Evolutionary conservation across 2,888 invertebrate genomes (phyloP).

Genomic region (Acrocyrtus sp.): DNA sequence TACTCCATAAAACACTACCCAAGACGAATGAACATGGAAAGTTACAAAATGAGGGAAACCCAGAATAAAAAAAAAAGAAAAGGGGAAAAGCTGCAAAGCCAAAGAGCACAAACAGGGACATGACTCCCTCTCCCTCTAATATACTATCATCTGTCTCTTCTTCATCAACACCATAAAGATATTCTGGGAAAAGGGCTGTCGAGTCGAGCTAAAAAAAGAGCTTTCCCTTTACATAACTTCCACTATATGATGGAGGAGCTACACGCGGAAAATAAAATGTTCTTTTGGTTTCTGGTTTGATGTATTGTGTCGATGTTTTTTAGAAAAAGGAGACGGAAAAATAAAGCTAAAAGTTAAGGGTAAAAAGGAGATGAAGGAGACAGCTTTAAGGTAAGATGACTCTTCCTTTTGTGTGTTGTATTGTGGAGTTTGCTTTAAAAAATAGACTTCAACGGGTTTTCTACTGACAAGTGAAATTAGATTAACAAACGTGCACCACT

Average conservation of each 20-base stretch:
- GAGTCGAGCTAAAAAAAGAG: no score
- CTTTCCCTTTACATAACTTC: no score
- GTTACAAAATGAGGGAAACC: no score
- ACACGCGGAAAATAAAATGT: constrained; percentile 12
- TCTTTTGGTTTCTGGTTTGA: constrained; percentile 25
- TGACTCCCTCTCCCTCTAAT: constrained; percentile 8
- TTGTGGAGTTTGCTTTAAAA: no score
- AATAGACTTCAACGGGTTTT: constrained; percentile 28
- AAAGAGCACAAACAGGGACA: constrained; percentile 34
- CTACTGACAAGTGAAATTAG: constrained; percentile 63
- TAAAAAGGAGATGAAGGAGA: constrained; percentile 27
- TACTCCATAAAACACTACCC: no score
- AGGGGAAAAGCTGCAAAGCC: constrained; percentile 35
- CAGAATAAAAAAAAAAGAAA: constrained; percentile 6
- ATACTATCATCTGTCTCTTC: constrained; percentile 45
- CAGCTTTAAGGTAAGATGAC: no score
- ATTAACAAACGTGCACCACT: constrained; percentile 62
- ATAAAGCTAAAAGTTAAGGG: neutral
- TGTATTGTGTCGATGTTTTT: constrained; percentile 32
- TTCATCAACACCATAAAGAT: constrained; percentile 45
- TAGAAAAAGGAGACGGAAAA: neutral
- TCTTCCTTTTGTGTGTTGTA: no score
- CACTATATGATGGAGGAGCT: no score
- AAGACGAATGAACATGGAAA: no score
- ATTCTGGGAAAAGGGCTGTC: constrained; percentile 37